These are phyloP conservation scores for Corythoichthys intestinalis DNA, from an alignment of 2,113 vertebrate species.

Conservation along the genomic window DNA sequence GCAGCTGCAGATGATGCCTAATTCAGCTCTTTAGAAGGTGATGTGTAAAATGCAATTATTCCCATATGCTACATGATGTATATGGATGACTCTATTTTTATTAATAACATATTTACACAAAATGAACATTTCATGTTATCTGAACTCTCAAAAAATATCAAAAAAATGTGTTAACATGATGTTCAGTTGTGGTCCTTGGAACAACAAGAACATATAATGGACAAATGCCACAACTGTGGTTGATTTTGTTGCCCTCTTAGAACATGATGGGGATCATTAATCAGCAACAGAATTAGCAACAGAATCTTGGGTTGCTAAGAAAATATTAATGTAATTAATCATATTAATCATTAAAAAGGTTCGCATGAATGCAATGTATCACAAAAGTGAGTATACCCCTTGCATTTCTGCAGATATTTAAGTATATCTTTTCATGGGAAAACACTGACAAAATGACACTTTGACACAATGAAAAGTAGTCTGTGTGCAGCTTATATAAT, in stretches of 20 bases:
- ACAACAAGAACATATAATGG: not conserved
- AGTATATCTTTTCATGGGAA: too few relatives aligned
- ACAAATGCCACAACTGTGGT: not conserved
- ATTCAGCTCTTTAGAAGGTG: constrained; percentile 43
- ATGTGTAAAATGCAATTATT: constrained; percentile 43
- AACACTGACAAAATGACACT: too few relatives aligned
- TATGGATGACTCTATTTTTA: constrained; percentile 28
- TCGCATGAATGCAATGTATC: too few relatives aligned
- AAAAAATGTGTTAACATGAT: not conserved
- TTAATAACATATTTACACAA: too few relatives aligned
- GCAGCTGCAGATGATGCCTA: constrained; percentile 63
- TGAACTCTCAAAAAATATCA: not conserved
- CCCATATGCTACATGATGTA: constrained; percentile 41
- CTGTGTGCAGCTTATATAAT: too few relatives aligned
- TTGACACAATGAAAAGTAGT: too few relatives aligned
- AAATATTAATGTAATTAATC: too few relatives aligned
- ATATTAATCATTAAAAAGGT: too few relatives aligned
- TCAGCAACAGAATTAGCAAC: too few relatives aligned
- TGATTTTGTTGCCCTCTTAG: not conserved
- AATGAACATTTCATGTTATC: constrained; percentile 21
- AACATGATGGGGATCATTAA: not conserved
- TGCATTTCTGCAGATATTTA: too few relatives aligned
- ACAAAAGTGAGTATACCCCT: too few relatives aligned
- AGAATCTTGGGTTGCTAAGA: too few relatives aligned
- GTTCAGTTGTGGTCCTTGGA: not conserved